Base-by-base conservation (phyloP, 2,888 invertebrate species). In the Melieria omissa region DNA sequence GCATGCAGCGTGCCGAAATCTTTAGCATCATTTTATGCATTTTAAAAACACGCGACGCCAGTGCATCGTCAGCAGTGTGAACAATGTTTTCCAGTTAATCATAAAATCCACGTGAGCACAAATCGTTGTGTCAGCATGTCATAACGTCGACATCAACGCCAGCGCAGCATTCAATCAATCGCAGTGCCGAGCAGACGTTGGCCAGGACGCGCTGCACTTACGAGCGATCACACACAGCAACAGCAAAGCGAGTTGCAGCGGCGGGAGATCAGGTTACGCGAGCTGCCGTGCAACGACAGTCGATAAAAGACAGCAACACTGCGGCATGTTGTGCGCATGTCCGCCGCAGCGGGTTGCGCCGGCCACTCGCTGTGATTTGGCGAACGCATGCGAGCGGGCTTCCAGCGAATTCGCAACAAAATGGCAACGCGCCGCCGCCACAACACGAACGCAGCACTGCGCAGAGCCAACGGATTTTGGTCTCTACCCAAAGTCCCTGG, bases 41-140 rank as follows among this genome's bases (percentile, higher is more conserved):
- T 73, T 76, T 73, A 76, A 71, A 70, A 74, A 72, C 77, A 78
- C 78, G 78, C 78, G 78, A 76, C 77, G 71, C 65, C 69, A 60
- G 63, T 61, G 61, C 45, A 29, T 29, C 29, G 29, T 29, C 29
- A 29, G 29, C 29, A 29, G 29, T 41, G 42, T 42, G 41, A 49
- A 4, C 29, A 64, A 16, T 64, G 70, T 76, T 75, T 78, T 78
- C 78, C 69, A 65, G 55, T 64, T 77, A 78, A 78, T 75, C 75
- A 77, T 78, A 78, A 78, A 78, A 75, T 58, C 73, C 46, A 61
- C 71, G 64, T 76, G 73, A 75, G 72, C 67, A 58, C 71, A 64
- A 44, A 7, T 14, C 29, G 46, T 49, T 47, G 46, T 16, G 16
- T 63, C 58, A 52, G 61, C 45, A 70, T 61, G 45, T 42, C 46